A percentile compares a stretch with the other conserved stretches of the same genome.
Conservation (phyloP, 2,113 vertebrate species). For the Castor canadensis region DNA sequence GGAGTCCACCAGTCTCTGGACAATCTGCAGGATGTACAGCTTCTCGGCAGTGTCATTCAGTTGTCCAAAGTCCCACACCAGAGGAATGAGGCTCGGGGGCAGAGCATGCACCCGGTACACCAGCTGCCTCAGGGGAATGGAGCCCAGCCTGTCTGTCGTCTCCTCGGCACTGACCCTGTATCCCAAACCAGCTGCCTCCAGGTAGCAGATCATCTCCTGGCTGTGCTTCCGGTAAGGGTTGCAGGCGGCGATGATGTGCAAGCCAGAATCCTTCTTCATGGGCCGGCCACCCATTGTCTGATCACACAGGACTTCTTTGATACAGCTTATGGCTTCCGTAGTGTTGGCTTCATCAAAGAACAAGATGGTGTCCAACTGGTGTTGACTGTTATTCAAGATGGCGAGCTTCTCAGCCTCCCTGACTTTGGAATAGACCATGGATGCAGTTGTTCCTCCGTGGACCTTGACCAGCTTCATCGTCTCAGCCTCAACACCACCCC, state of each 20-base stretch:
- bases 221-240: slow-evolving; percentile 97
- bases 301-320: slow-evolving; percentile 97
- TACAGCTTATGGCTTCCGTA: slow-evolving; percentile 93
- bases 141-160: slow-evolving; percentile 92
- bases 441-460: slow-evolving; percentile 93
- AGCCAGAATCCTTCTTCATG: slow-evolving; percentile 82
- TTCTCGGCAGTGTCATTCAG: slow-evolving; percentile 89
- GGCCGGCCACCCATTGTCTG: slow-evolving; percentile 87
- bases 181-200: slow-evolving; percentile 94
- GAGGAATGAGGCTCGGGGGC: slow-evolving; percentile 94
- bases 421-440: slow-evolving; percentile 89
- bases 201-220: slow-evolving; percentile 89
- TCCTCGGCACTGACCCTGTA: slow-evolving; percentile 93
- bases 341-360: slow-evolving; percentile 99
- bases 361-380: slow-evolving; percentile 91
- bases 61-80: slow-evolving; percentile 99
- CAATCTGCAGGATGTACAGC: slow-evolving; percentile 93
- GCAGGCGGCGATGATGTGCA: slow-evolving; percentile 95
- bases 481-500: slow-evolving; percentile 79
- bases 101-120: slow-evolving; percentile 97
- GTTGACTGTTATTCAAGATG: slow-evolving; percentile 82
- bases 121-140: slow-evolving; percentile 94
- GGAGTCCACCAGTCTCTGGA: slow-evolving; percentile 86
- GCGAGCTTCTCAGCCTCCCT: slow-evolving; percentile 88
- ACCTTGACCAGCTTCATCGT: slow-evolving; percentile 97